Percentiles rank a stretch among this genome's conserved stretches.
These are phyloP conservation scores for Drosophila seclusa DNA, from an alignment of 2,888 invertebrate genomes.

Conservation along the genomic window DNA sequence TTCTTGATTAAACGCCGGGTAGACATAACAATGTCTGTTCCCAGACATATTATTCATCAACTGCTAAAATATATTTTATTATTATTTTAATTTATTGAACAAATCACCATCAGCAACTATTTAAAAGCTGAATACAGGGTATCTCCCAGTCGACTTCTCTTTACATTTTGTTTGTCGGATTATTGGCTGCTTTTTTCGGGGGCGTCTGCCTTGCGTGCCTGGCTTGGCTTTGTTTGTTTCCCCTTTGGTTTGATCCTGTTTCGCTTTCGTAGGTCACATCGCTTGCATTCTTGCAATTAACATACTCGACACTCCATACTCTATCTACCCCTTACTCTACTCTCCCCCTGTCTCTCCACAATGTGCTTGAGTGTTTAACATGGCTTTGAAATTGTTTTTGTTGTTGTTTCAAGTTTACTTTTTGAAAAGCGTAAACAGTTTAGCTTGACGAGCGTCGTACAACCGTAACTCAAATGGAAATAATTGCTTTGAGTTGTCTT, in stretches of 20 bases:
- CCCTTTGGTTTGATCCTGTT: constrained; percentile 23
- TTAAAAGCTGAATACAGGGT: not conserved
- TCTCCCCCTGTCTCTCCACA: not conserved
- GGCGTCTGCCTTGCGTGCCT: constrained; percentile 44
- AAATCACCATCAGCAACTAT: not conserved
- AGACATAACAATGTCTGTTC: too few relatives aligned
- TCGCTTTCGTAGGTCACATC: constrained; percentile 55
- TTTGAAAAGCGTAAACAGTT: constrained; percentile 64
- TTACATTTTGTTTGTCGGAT: constrained; percentile 40
- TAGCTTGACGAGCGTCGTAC: constrained; percentile 42
- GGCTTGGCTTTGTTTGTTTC: constrained; percentile 1
- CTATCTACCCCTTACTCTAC: not conserved
- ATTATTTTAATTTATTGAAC: too few relatives aligned
- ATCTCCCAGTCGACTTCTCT: not conserved
- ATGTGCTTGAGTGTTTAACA: constrained; percentile 45
- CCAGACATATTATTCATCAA: too few relatives aligned
- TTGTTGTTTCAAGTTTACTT: constrained; percentile 44
- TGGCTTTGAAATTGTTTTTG: constrained; percentile 63
- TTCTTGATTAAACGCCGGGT: not conserved
- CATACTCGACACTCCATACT: constrained; percentile 64
- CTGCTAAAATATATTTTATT: too few relatives aligned
- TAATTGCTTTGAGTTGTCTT: constrained; percentile 39
- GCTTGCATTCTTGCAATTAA: constrained; percentile 68
- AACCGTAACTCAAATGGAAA: constrained; percentile 54
- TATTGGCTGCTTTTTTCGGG: constrained; percentile 66